These are phyloP conservation scores for Streblospio benedicti DNA, from an alignment of 1,140 invertebrate genomes.

Conservation along the genomic window DNA sequence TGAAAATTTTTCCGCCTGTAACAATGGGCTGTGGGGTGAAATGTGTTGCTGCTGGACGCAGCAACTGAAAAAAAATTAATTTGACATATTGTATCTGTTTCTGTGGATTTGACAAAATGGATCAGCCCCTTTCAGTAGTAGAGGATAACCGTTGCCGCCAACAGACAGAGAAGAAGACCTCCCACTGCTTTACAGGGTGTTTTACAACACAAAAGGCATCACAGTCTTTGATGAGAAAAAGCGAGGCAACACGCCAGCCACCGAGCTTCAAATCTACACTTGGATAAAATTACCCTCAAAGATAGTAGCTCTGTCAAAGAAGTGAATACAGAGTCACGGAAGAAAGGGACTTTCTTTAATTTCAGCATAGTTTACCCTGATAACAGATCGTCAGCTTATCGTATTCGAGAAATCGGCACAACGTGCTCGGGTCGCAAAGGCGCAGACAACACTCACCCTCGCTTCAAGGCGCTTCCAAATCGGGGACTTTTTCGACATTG, in stretches of 20 bases:
- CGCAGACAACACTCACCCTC: conserved; percentile 52
- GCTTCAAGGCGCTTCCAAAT: conserved; percentile 51
- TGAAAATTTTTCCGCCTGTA: no score
- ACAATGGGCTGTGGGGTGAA: no score
- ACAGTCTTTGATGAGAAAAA: conserved; percentile 83
- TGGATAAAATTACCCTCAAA: no score
- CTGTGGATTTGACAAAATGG: no score
- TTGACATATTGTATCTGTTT: no score
- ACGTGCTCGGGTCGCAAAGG: conserved; percentile 86
- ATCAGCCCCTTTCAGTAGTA: no score
- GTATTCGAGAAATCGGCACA: conserved; percentile 85
- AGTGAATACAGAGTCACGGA: conserved; percentile 90
- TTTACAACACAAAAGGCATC: conserved; percentile 78
- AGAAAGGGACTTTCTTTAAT: conserved; percentile 94
- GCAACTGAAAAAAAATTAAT: no score
- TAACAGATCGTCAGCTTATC: conserved; percentile 65
- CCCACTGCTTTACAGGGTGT: conserved; percentile 86
- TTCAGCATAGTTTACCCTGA: conserved; percentile 94
- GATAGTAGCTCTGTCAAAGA: no score
- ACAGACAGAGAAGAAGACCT: no score
- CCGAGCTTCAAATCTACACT: conserved; percentile 91
- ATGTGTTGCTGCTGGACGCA: no score
- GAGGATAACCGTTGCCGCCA: no score
- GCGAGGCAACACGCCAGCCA: conserved; percentile 85
- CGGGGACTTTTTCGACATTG: conserved; percentile 91